These are phyloP conservation scores for Kryptolebias marmoratus DNA, from an alignment of 2,113 vertebrate genomes.

Conservation along the genomic window DNA sequence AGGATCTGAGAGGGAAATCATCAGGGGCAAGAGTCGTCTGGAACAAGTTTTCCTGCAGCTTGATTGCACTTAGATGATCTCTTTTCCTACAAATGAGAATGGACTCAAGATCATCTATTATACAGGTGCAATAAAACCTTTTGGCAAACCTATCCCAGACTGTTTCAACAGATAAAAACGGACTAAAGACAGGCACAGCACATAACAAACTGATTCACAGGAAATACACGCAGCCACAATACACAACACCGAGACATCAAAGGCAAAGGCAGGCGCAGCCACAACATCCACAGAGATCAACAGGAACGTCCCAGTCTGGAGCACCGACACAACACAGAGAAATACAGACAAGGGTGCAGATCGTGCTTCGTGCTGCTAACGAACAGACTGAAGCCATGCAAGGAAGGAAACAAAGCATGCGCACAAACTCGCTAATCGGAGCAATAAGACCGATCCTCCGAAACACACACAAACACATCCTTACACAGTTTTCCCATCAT, in stretches of 20 bases:
- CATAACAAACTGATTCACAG: slow-evolving; percentile 41
- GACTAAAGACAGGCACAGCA: slow-evolving; percentile 67
- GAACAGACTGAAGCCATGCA: slow-evolving; percentile 58
- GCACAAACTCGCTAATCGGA: slow-evolving; percentile 51
- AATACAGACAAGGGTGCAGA: slow-evolving; percentile 28
- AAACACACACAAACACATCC: slow-evolving; percentile 21
- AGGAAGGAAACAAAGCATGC: slow-evolving; percentile 57
- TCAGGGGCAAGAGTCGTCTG: slow-evolving; percentile 57
- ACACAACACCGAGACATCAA: slow-evolving; percentile 60
- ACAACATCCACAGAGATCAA: slow-evolving; percentile 32
- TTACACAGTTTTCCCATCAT: neutral
- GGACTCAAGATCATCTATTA: slow-evolving; percentile 70
- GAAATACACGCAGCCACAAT: slow-evolving; percentile 54
- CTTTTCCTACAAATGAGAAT: slow-evolving; percentile 45
- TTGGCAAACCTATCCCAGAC: slow-evolving; percentile 68
- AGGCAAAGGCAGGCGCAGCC: slow-evolving; percentile 48
- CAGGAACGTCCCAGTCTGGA: slow-evolving; percentile 18
- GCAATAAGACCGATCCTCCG: neutral
- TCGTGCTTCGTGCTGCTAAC: slow-evolving; percentile 30
- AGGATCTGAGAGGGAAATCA: slow-evolving; percentile 68
- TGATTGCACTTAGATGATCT: slow-evolving; percentile 76
- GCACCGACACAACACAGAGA: slow-evolving; percentile 30
- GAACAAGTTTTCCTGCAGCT: slow-evolving; percentile 65
- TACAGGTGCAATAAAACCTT: slow-evolving; percentile 62
- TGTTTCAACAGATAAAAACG: slow-evolving; percentile 60